Evolutionary conservation across 2,113 vertebrate genomes (phyloP), one percentile per base, ranked within the genome.

Genomic region (Cepphus grylle): DNA sequence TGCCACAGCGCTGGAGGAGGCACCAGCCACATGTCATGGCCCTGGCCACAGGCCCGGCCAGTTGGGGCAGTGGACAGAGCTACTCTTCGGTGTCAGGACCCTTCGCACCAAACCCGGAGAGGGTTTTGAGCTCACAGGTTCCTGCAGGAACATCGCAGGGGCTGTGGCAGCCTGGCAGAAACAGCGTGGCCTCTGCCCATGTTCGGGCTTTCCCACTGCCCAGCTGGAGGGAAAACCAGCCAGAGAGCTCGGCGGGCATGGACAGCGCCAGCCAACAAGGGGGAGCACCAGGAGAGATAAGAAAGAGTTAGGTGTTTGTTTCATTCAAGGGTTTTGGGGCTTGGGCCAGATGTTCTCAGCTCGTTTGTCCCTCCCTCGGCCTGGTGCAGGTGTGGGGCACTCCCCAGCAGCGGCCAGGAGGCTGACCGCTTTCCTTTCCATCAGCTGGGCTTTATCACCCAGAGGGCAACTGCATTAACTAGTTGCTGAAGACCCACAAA

Each of bases 361-460:
- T 83, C 1, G 0, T 59, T 22, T 49, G 29, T 52, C 34, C 21
- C 50, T 59, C 20, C 38, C 17, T 36, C 45, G 36, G 38, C 29
- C 6, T 0, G 0, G 34, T 30, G 38, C 50, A 45, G 71, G 20
- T 0, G 0, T 77, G 34, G 16, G 65, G 4, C 23, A 8, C 45
- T 58, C 18, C 47, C 7, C 40, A 32, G 5, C 69, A 47, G 36
- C 0, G 0, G 43, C 34, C 79, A 23, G 34, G 58, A 47, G 29
- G 29, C 36, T 38, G 58, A 8, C 5, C 0, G 1, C 40, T 47
- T 66, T 7, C 16, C 36, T 10, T 59, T 53, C 21, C n/a, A 34
- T 61, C 59, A 36, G 45, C n/a, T 38, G 52, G 25, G 23, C n/a
- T 73, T 61, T 42, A 18, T 73, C 30, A 34, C 26, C 25, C 47